These are phyloP conservation scores for Antennarius maculatus DNA, from an alignment of 2,797 vertebrate genomes.

Conservation along the genomic window DNA sequence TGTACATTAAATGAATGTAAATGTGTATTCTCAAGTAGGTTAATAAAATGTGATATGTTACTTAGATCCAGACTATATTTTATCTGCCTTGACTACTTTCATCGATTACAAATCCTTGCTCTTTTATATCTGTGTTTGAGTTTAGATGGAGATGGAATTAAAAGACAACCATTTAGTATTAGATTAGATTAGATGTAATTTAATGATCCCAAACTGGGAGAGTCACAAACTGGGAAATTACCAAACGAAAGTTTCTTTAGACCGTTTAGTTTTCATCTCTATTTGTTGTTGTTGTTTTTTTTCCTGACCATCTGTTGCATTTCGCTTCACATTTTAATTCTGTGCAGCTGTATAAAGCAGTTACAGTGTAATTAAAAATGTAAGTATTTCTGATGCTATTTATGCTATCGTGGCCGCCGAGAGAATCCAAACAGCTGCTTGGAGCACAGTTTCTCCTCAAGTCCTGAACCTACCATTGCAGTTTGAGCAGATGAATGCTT, in stretches of 20 bases:
- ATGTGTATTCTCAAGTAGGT: constrained; percentile 21
- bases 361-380: constrained; percentile 64
- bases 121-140: background rate
- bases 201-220: background rate
- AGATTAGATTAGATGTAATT: too few species aligned
- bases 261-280: constrained; percentile 13
- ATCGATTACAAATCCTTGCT: background rate
- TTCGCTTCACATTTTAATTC: constrained; percentile 40
- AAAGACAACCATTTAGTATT: constrained; percentile 6
- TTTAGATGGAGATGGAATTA: background rate
- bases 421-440: constrained; percentile 61
- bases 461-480: constrained; percentile 15
- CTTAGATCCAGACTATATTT: background rate
- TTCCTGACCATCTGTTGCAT: constrained; percentile 45
- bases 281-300: constrained; percentile 2
- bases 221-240: too few species aligned
- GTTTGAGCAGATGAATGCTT: constrained; percentile 50
- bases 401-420: constrained; percentile 51
- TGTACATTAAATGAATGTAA: constrained; percentile 44
- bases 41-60: background rate
- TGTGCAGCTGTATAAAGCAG: constrained; percentile 52
- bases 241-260: constrained; percentile 15
- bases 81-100: background rate
- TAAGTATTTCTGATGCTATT: constrained; percentile 59
- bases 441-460: constrained; percentile 39